phyloP scores from a whole-genome alignment of 2,797 vertebrate species.

The Todus mexicanus region DNA sequence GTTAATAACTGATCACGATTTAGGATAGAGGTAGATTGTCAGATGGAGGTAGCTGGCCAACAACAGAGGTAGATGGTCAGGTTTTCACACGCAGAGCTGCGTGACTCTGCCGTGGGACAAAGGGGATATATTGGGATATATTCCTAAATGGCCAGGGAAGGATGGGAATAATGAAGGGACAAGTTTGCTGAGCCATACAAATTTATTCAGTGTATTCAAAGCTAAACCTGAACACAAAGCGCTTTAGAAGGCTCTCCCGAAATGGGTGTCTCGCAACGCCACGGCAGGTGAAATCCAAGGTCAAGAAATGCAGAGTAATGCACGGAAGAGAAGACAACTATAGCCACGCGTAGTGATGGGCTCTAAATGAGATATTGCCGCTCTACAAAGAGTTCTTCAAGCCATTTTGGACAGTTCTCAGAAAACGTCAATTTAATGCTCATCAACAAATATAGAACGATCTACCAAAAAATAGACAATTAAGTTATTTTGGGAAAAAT shows the following conservation, averaged over 20 bases:
- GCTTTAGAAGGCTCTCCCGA: not conserved
- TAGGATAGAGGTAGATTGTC: not conserved
- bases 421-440: conserved; percentile 31
- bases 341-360: not conserved
- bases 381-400: not conserved
- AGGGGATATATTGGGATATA: not conserved
- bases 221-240: not conserved
- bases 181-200: conserved; percentile 14
- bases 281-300: conserved; percentile 1
- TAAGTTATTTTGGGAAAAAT: conserved; percentile 51
- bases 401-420: conserved; percentile 27
- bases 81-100: not conserved
- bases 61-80: not conserved
- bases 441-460: conserved; percentile 47
- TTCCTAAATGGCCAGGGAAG: not conserved
- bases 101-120: not conserved
- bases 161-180: not conserved
- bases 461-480: not conserved
- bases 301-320: not conserved
- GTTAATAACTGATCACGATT: not conserved
- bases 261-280: not conserved
- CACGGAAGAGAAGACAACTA: not conserved
- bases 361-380: not conserved
- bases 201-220: conserved; percentile 32
- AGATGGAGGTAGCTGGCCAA: too few species aligned